These are phyloP conservation scores for Hydrozoanthus gracilis DNA, from an alignment of 92 coral and sea anemone genomes.

Conservation along the genomic window DNA sequence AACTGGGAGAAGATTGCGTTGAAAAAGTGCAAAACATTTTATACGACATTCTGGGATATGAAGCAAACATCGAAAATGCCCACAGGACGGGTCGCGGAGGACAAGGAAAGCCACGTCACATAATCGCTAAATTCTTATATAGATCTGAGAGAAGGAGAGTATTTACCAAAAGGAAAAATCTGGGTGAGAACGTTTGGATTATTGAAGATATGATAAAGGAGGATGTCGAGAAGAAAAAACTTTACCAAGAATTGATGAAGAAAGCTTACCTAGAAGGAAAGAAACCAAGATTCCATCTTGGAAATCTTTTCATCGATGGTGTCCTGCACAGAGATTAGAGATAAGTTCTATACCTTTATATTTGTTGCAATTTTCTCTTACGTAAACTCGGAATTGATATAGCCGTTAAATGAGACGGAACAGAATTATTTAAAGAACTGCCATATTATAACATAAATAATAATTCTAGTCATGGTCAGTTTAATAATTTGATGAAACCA, in stretches of 20 bases:
- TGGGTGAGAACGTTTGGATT: too few relatives aligned
- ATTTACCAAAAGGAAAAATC: too few relatives aligned
- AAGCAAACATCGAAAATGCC: too few relatives aligned
- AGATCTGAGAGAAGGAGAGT: too few relatives aligned
- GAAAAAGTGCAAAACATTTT: too few relatives aligned
- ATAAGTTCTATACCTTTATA: too few relatives aligned
- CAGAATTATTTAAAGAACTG: slow-evolving; percentile 1
- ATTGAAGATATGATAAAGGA: slow-evolving; percentile 2
- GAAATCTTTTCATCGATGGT: slow-evolving; percentile 2
- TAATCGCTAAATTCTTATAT: neutral
- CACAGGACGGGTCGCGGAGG: slow-evolving; percentile 14
- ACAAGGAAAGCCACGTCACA: slow-evolving; percentile 3
- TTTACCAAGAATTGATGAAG: slow-evolving; percentile 1
- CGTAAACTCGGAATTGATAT: too few relatives aligned
- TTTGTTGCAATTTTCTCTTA: too few relatives aligned
- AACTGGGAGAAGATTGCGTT: too few relatives aligned
- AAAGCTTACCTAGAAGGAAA: neutral
- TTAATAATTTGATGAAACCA: too few relatives aligned
- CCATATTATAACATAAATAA: neutral
- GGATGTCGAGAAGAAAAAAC: neutral
- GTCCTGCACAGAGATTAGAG: neutral
- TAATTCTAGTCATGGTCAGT: too few relatives aligned
- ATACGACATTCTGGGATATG: neutral
- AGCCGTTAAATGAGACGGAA: neutral
- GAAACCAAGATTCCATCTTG: slow-evolving; percentile 7